Percentiles rank a stretch among this genome's conserved stretches.
These are phyloP conservation scores for Branchellion lobata DNA, from an alignment of 2,888 invertebrate species.

Conservation along the genomic window DNA sequence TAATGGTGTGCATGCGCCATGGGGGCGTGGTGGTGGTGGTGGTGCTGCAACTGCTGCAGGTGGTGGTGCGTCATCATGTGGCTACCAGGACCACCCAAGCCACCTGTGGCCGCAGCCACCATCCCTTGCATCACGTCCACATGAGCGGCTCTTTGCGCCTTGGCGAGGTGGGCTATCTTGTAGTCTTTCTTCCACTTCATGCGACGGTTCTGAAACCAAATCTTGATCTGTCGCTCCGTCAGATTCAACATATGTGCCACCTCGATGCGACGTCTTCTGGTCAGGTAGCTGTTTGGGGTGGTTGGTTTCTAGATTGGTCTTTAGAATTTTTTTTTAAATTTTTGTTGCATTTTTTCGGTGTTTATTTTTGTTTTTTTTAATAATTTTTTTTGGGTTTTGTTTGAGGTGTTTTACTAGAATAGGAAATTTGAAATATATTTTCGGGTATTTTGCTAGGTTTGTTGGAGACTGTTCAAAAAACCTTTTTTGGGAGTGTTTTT, in stretches of 20 bases:
- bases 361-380: no score
- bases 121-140: conserved; percentile 45
- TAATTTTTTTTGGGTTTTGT: no score
- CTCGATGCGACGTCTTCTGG: conserved; percentile 35
- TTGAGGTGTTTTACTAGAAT: no score
- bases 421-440: no score
- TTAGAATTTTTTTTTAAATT: not conserved
- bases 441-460: no score
- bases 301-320: not conserved
- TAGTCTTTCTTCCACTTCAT: conserved; percentile 49
- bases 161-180: conserved; percentile 48
- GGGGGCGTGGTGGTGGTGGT: conserved; percentile 43
- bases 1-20: conserved; percentile 48
- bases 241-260: conserved; percentile 48
- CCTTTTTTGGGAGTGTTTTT: no score
- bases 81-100: conserved; percentile 32
- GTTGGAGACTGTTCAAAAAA: no score
- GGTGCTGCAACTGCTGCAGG: conserved; percentile 31
- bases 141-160: conserved; percentile 44
- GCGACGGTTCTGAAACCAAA: conserved; percentile 47
- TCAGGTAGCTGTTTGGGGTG: conserved; percentile 18
- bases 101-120: conserved; percentile 36
- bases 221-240: conserved; percentile 48
- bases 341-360: no score
- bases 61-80: conserved; percentile 35